Conservation (phyloP, 1,140 invertebrate genomes). For the Drosophila bocki region DNA sequence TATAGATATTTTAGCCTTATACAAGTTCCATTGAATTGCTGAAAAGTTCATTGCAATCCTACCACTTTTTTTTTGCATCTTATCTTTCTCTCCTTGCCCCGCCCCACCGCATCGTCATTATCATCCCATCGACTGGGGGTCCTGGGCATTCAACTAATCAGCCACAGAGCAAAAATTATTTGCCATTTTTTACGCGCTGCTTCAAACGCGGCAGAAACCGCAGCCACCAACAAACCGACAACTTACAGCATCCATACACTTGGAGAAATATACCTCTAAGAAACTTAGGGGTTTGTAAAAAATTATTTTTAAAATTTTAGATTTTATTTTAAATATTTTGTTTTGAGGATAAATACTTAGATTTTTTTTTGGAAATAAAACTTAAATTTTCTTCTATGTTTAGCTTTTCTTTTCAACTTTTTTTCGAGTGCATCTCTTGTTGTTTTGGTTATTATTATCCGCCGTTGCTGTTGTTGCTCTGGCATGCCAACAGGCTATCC, state of each 20-base stretch:
- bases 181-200: constrained; percentile 82
- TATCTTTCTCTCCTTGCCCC: constrained; percentile 11
- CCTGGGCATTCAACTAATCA: constrained; percentile 77
- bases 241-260: constrained; percentile 28
- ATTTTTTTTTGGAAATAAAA: neutral
- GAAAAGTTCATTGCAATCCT: constrained; percentile 5
- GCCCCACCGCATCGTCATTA: constrained; percentile 24
- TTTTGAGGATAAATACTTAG: neutral
- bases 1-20: neutral
- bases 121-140: constrained; percentile 42
- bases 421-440: constrained; percentile 25
- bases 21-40: neutral
- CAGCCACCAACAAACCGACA: constrained; percentile 53
- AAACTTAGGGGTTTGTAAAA: no score
- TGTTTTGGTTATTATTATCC: constrained; percentile 57
- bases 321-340: no score
- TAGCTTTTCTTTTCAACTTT: neutral
- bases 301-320: no score
- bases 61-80: constrained; percentile 13
- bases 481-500: constrained; percentile 79
- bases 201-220: constrained; percentile 74
- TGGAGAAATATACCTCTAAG: neutral
- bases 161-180: constrained; percentile 80
- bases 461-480: constrained; percentile 39
- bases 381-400: neutral